These are phyloP conservation scores for Hydrozoanthus tunicans DNA, from an alignment of 64 coral and sea anemone species.

Conservation along the genomic window DNA sequence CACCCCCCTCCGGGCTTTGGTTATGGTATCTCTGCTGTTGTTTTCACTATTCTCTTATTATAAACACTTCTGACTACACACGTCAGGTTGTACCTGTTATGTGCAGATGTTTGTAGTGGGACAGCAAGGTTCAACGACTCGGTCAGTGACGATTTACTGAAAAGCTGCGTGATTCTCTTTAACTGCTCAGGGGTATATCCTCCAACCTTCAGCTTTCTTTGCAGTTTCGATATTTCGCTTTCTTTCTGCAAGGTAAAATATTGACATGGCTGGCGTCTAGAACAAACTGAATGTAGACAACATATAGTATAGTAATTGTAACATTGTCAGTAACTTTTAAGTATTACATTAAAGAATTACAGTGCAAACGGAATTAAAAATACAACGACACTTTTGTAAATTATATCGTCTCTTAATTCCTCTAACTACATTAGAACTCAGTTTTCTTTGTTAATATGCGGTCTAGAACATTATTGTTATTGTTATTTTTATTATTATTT, in stretches of 20 bases:
- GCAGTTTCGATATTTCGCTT: conserved; percentile 19
- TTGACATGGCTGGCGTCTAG: no score
- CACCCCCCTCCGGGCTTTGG: no score
- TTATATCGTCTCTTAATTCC: no score
- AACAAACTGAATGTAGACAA: no score
- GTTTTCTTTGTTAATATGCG: no score
- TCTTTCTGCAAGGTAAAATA: conserved; percentile 22
- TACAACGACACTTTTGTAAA: not conserved
- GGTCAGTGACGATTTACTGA: conserved; percentile 12
- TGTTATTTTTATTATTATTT: not conserved
- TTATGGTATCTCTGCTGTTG: not conserved
- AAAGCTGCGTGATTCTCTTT: conserved; percentile 44
- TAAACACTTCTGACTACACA: not conserved
- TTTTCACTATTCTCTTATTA: not conserved
- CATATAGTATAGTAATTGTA: no score
- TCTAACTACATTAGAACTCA: no score
- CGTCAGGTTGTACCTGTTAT: not conserved
- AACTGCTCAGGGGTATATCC: conserved; percentile 43
- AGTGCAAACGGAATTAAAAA: no score
- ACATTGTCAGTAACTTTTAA: no score
- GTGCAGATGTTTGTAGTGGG: not conserved
- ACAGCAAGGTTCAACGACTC: conserved; percentile 21
- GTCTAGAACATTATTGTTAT: not conserved
- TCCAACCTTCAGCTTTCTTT: conserved; percentile 1
- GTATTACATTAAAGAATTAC: no score